Percentiles rank a stretch among this genome's conserved stretches.
Evolutionary conservation across 23 tunicate species (phyloP).

Genomic region (Trididemnum miniatum): DNA sequence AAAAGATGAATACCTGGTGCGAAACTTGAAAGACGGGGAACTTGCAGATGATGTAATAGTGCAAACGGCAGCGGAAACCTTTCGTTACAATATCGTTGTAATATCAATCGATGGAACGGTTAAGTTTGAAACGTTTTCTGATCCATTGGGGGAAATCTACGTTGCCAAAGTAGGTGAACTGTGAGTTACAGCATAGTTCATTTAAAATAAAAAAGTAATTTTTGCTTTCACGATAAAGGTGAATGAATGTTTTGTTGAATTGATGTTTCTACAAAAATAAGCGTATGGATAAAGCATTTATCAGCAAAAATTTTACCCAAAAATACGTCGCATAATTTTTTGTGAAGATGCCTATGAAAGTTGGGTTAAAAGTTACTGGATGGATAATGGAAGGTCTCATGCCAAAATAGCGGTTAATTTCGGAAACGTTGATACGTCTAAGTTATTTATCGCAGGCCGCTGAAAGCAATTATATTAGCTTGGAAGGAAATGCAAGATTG

Average conservation of each 20-base stretch:
- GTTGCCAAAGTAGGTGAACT: slow-evolving; percentile 37
- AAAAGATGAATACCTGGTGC: slow-evolving; percentile 42
- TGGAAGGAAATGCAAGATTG: not conserved
- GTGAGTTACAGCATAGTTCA: no score
- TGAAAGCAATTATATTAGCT: slow-evolving; percentile 18
- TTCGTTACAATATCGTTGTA: slow-evolving; percentile 45
- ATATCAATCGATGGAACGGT: slow-evolving; percentile 31
- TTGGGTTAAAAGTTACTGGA: not conserved
- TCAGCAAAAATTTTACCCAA: no score
- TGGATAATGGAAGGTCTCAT: not conserved
- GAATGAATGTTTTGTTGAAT: no score
- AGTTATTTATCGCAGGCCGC: no score
- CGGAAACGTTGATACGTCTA: not conserved
- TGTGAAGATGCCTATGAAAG: no score
- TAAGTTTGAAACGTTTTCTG: slow-evolving; percentile 9
- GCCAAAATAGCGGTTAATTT: not conserved
- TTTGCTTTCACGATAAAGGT: no score
- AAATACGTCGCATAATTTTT: no score
- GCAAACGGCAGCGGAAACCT: slow-evolving; percentile 53
- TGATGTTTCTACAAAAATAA: no score
- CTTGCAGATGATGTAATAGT: slow-evolving; percentile 51
- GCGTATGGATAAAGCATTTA: no score
- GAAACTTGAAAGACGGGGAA: slow-evolving; percentile 29
- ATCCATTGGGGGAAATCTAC: slow-evolving; percentile 12
- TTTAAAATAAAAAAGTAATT: no score